A percentile compares a stretch with the other conserved stretches of the same genome.
phyloP scores from a whole-genome alignment of 2,888 invertebrate species.

The Drosophila prostipennis region DNA sequence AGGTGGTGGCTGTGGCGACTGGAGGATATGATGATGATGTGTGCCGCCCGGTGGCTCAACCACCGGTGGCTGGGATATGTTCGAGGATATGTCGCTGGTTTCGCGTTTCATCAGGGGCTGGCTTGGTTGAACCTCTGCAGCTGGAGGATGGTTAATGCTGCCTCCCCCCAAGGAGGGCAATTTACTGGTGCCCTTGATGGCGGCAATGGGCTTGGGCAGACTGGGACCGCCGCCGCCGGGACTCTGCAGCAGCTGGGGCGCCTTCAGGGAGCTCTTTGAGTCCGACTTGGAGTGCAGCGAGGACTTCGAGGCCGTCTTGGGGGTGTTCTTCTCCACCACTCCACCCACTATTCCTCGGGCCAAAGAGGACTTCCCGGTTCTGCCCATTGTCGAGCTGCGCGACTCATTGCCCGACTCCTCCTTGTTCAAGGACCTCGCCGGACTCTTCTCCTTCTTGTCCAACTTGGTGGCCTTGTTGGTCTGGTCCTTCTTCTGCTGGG shows the following conservation, averaged over 20 bases:
- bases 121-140: conserved; percentile 1
- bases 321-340: conserved; percentile 82
- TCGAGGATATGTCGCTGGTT: conserved; percentile 85
- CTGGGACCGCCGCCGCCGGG: conserved; percentile 85
- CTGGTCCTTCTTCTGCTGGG: conserved; percentile 78
- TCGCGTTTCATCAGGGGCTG: conserved; percentile 83
- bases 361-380: conserved; percentile 75
- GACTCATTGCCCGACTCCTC: conserved; percentile 78
- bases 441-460: conserved; percentile 84
- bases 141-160: background rate
- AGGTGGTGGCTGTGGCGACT: conserved; percentile 52
- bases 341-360: conserved; percentile 65
- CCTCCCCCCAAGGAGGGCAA: conserved; percentile 85
- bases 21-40: conserved; percentile 73
- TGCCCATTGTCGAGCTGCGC: conserved; percentile 80
- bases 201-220: conserved; percentile 95
- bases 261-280: conserved; percentile 81
- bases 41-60: conserved; percentile 28
- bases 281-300: conserved; percentile 82
- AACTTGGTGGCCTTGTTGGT: conserved; percentile 75
- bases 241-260: conserved; percentile 66
- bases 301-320: conserved; percentile 85
- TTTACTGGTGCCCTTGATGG: conserved; percentile 95
- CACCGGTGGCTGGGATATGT: conserved; percentile 64
- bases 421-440: conserved; percentile 81